These are phyloP conservation scores for Holcopasites calliopsidis DNA, from an alignment of 1,140 invertebrate genomes.

Conservation along the genomic window DNA sequence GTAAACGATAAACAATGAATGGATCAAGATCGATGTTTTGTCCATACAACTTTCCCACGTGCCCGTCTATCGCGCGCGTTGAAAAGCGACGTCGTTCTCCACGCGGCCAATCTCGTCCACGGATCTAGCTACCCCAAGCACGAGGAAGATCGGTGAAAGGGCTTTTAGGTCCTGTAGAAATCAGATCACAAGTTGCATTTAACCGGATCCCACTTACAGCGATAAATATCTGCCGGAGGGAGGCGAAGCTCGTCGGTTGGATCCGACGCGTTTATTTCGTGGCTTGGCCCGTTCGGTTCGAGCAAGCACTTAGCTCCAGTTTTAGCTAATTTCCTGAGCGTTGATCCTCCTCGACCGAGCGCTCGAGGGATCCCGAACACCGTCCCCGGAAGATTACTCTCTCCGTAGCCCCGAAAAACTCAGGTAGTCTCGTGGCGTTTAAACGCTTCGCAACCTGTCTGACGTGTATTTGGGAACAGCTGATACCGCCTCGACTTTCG, in stretches of 20 bases:
- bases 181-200: conserved; percentile 72
- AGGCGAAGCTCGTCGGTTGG: conserved; percentile 37
- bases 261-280: conserved; percentile 63
- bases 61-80: conserved; percentile 11
- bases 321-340: conserved; percentile 62
- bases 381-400: not conserved
- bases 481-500: not conserved
- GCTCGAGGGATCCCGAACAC: conserved; percentile 19
- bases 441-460: conserved; percentile 46
- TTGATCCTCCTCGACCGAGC: conserved; percentile 43
- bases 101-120: conserved; percentile 49
- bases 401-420: conserved; percentile 29
- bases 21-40: not conserved
- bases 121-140: conserved; percentile 44
- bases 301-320: conserved; percentile 54
- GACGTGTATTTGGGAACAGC: conserved; percentile 12
- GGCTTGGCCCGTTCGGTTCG: conserved; percentile 44
- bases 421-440: conserved; percentile 54
- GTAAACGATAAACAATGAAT: no score
- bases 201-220: conserved; percentile 71
- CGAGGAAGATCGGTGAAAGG: conserved; percentile 44
- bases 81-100: conserved; percentile 50
- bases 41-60: conserved; percentile 42
- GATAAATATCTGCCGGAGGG: conserved; percentile 69
- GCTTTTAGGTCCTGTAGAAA: conserved; percentile 65